Evolutionary conservation across 2,888 invertebrate genomes (phyloP).

Genomic region (Caenorhabditis doughertyi): DNA sequence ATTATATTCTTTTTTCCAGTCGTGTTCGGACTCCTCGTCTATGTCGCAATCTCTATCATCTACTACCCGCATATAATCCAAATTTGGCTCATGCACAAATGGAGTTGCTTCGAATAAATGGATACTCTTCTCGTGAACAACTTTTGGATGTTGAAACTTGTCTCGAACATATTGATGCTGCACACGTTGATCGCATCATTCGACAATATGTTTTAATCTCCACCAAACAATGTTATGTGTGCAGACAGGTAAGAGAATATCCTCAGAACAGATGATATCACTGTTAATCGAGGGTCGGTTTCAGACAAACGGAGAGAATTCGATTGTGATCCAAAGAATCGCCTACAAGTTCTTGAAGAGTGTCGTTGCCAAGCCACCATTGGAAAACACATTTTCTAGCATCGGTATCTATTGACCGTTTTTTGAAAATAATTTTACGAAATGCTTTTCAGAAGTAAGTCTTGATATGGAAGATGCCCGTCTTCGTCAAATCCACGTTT

Average conservation of each 20-base stretch:
- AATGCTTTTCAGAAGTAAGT: constrained; percentile 62
- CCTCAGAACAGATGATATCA: neutral
- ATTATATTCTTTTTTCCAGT: constrained; percentile 13
- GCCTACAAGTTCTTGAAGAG: constrained; percentile 74
- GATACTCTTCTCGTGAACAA: constrained; percentile 75
- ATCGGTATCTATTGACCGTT: too few species aligned
- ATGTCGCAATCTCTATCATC: constrained; percentile 71
- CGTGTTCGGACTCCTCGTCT: constrained; percentile 69
- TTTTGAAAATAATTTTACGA: neutral
- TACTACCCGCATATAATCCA: constrained; percentile 75
- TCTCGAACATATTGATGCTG: constrained; percentile 69
- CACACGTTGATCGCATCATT: constrained; percentile 51
- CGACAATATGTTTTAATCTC: constrained; percentile 79
- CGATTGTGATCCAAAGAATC: constrained; percentile 75
- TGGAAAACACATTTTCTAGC: constrained; percentile 67
- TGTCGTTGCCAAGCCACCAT: constrained; percentile 64
- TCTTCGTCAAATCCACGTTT: constrained; percentile 62
- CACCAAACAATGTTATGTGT: constrained; percentile 79
- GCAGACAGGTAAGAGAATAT: constrained; percentile 59
- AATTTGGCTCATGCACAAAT: constrained; percentile 79
- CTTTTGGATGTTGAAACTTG: constrained; percentile 77
- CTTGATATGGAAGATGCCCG: constrained; percentile 68
- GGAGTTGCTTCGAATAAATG: constrained; percentile 79
- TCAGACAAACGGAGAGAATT: constrained; percentile 73
- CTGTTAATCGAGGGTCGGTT: constrained; percentile 26